A percentile compares a stretch with the other conserved stretches of the same genome.
Evolutionary conservation across 1,140 invertebrate genomes (phyloP).

Genomic region (Rhynchophorus ferrugineus): DNA sequence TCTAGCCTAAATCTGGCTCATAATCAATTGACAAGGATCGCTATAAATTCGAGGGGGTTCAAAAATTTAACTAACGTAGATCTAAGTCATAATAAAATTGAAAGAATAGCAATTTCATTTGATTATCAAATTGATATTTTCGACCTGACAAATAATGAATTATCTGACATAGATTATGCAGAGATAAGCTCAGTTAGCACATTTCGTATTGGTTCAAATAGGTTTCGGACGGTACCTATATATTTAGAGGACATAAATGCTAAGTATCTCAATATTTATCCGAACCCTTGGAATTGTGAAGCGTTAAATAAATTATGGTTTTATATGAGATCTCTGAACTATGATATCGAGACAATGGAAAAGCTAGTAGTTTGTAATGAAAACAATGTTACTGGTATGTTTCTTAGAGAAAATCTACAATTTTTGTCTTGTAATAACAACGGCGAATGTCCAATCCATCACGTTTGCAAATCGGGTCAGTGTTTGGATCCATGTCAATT

Average conservation of each 20-base stretch:
- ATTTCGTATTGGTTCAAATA: neutral
- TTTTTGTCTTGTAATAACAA: neutral
- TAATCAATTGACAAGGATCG: neutral
- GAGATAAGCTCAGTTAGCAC: neutral
- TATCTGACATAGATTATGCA: neutral
- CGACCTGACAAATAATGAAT: neutral
- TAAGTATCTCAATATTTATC: slow-evolving; percentile 1
- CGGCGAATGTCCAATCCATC: neutral
- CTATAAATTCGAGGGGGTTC: neutral
- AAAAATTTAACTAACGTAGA: neutral
- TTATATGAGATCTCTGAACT: neutral
- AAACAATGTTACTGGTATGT: no score
- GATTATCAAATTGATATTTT: neutral
- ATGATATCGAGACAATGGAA: neutral
- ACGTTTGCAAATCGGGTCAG: neutral
- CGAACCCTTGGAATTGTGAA: slow-evolving; percentile 7
- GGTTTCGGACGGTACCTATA: neutral
- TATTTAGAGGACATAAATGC: slow-evolving; percentile 1
- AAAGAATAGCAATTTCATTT: slow-evolving; percentile 1
- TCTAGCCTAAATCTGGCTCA: neutral
- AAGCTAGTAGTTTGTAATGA: neutral
- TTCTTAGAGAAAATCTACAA: neutral
- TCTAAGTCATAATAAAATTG: neutral
- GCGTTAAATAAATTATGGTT: neutral
- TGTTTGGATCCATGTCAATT: slow-evolving; percentile 3